Base-by-base conservation (phyloP, 2,797 vertebrate genomes). In the Sparidentex hasta region DNA sequence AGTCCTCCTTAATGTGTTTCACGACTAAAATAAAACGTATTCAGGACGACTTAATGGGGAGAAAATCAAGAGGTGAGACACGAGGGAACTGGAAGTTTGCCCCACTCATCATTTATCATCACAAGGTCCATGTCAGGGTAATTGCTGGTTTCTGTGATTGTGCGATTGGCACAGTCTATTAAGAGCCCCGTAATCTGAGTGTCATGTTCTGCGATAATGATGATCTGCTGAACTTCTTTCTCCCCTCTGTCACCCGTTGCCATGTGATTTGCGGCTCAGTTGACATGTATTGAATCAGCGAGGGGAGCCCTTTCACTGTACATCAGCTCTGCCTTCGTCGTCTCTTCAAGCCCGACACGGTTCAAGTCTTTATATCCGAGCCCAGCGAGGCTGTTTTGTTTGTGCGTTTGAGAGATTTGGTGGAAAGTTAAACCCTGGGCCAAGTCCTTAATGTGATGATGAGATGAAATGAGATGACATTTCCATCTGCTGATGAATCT, bases 131-230 rank as follows among this genome's bases (percentile, higher is more conserved):
- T 43, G 50, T 74, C 47, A n/a, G 13, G 44, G 69, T 87, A 81
- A 91, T 83, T 54, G 71, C 52, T 51, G 64, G 74, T 91, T 88
- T 85, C 58, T 85, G 76, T 77, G 55, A 88, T 68, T 80, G 69
- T 81, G 66, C 0, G 44, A 80, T 75, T 9, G 70, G 88, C 79
- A 84, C 27, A 16, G 43, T 76, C 87, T 90, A 93, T 93, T 92
- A 93, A 86, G 82, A 92, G 76, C 87, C 78, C 76, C 11, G 55
- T 91, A 92, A 95, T 92, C 91, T 51, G 0, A 84, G 83, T 82
- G 64, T 90, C 81, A 29, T 33, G 73, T 69, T 73, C 82, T 46
- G 1, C 0, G 89, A 93, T 93, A 83, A 87, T 87, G 88, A 93
- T 90, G 88, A 93, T 90, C 85, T 43, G 67, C 66, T 61, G 25